Conservation (phyloP, 2,797 vertebrate genomes). For the Oryzias sinensis region DNA sequence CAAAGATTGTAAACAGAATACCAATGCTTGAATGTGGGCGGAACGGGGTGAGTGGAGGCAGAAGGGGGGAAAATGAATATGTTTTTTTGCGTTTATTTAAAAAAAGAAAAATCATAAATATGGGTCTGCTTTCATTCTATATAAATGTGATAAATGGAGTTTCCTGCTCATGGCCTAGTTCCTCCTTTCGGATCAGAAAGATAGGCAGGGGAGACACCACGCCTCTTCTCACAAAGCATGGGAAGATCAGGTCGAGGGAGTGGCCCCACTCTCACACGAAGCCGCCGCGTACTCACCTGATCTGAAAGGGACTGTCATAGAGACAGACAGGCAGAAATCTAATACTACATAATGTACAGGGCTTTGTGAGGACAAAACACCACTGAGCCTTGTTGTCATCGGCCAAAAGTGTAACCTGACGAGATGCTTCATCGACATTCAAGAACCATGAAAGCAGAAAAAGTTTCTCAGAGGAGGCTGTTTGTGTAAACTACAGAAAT, state of each 20-base stretch:
- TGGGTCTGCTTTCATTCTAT: background rate
- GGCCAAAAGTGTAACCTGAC: conserved; percentile 42
- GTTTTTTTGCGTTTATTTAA: background rate
- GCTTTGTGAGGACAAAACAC: conserved; percentile 50
- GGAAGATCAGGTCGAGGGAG: conserved; percentile 69
- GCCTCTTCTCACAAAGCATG: conserved; percentile 65
- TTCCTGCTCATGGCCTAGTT: conserved; percentile 48
- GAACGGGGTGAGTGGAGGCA: conserved; percentile 3
- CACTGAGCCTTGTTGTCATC: conserved; percentile 32
- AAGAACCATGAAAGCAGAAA: conserved; percentile 13
- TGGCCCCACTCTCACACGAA: conserved; percentile 52
- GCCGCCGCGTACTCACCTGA: conserved; percentile 61
- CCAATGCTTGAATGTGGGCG: conserved; percentile 4
- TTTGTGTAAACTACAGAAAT: conserved; percentile 5
- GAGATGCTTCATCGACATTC: conserved; percentile 13
- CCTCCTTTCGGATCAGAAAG: conserved; percentile 48
- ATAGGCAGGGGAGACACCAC: conserved; percentile 23
- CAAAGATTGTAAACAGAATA: conserved; percentile 35
- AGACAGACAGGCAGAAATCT: conserved; percentile 59
- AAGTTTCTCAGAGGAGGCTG: conserved; percentile 2
- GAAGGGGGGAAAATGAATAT: no score
- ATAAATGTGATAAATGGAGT: background rate
- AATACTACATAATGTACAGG: conserved; percentile 53
- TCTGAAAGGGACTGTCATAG: conserved; percentile 50
- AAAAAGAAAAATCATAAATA: background rate